Base-by-base conservation (phyloP, 2,113 vertebrate genomes). In the Orientallactaga bullata region DNA sequence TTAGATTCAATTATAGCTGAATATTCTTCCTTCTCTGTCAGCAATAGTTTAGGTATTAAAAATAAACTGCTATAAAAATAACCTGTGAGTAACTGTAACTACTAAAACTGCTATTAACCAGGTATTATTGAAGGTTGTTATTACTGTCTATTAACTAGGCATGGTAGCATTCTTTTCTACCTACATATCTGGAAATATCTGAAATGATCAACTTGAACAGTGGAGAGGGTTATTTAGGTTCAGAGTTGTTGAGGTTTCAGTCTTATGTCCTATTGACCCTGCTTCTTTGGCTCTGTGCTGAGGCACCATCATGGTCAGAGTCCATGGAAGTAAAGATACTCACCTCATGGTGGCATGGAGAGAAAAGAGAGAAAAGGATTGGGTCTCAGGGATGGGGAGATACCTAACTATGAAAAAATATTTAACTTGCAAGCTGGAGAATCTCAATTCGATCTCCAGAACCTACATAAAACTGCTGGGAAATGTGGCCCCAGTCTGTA, bases 1-100 rank as follows among this genome's bases (percentile, higher is more conserved):
- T 84, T 30, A 91, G 91, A 93, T 80, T 94, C 16, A 71, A 66
- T 71, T 85, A 37, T 63, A 82, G 78, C 26, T 71, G 78, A 51
- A 30, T 74, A 12, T 23, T 83, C 23, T 47, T 32, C 81, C 82
- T 72, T 93, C 42, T 78, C 60, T 51, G 76, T 23, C 4, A 90
- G 66, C 0, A 6, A 26, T 73, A 69, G 78, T 73, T 74, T 63
- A 68, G 5, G 2, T 47, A 78, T 68, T 7, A 47, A 47, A 47
- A 77, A 89, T 65, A 35, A 69, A 69, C 32, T n/a, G 12, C 3
- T 72, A 16, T 79, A 42, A 60, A 94, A 32, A 21, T 47, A 93
- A 69, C 24, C 12, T 32, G 12, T 42, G 4, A 10, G 11, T 55
- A 61, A 84, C 10, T 71, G 30, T 1, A 81, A 80, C 32, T 65